A percentile compares a stretch with the other conserved stretches of the same genome.
These are phyloP conservation scores for Pseudanteris insignis DNA, from an alignment of 2,888 invertebrate genomes.

Conservation along the genomic window DNA sequence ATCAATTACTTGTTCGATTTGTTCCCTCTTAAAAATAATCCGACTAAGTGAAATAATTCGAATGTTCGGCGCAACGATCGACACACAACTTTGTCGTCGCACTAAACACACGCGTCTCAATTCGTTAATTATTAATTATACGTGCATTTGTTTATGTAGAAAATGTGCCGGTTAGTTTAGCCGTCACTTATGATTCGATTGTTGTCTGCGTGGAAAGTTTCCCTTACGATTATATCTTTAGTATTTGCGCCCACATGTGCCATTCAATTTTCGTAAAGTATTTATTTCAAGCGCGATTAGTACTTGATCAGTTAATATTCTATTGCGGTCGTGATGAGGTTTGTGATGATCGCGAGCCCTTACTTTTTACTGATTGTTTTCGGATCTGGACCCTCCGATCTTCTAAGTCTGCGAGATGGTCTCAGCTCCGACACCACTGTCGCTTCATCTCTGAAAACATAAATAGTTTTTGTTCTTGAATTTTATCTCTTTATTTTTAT, in stretches of 20 bases:
- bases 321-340: constrained; percentile 42
- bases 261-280: too few species aligned
- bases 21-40: neutral
- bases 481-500: too few species aligned
- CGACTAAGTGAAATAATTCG: constrained; percentile 9
- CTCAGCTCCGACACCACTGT: constrained; percentile 58
- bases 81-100: constrained; percentile 16
- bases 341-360: constrained; percentile 53
- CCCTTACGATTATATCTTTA: too few species aligned
- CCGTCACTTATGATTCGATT: too few species aligned
- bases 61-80: constrained; percentile 17
- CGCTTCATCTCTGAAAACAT: constrained; percentile 59
- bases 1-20: too few species aligned
- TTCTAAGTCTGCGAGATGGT: constrained; percentile 58
- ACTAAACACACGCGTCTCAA: constrained; percentile 20
- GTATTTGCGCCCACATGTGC: too few species aligned
- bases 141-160: constrained; percentile 13
- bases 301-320: too few species aligned
- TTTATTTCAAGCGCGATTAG: too few species aligned
- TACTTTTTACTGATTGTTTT: constrained; percentile 60
- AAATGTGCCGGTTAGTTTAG: constrained; percentile 8
- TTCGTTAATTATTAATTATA: constrained; percentile 9
- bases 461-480: too few species aligned
- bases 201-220: too few species aligned
- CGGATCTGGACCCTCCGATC: constrained; percentile 52